Conservation (phyloP, 2,888 invertebrate genomes). For the Oscheius sp. region DNA sequence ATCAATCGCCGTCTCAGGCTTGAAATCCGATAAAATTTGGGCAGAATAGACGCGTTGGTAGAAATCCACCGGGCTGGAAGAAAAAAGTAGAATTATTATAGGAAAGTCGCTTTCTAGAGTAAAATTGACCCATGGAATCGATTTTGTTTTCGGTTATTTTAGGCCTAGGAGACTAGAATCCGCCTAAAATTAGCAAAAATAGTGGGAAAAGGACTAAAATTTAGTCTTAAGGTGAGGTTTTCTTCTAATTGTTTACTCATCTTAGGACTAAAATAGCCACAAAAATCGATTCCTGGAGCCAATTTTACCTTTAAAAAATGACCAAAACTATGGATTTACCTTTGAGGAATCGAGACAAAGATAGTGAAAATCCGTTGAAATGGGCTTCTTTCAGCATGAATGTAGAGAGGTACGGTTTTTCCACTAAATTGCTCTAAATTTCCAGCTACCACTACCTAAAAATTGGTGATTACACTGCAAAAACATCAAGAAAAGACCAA, state of each 20-base stretch:
- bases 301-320: too few species aligned
- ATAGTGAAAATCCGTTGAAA: conserved; percentile 24
- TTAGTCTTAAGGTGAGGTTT: too few species aligned
- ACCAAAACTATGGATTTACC: too few species aligned
- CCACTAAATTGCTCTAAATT: background rate
- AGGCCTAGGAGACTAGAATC: too few species aligned
- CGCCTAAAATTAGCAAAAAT: conserved; percentile 10
- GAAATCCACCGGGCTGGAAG: conserved; percentile 10
- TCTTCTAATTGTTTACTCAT: too few species aligned
- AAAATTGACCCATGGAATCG: too few species aligned
- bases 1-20: background rate
- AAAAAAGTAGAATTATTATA: too few species aligned
- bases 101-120: too few species aligned
- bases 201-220: background rate
- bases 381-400: conserved; percentile 8
- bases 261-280: too few species aligned
- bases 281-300: too few species aligned
- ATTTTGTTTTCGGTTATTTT: too few species aligned
- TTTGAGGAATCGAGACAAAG: conserved; percentile 3
- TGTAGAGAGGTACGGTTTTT: conserved; percentile 1
- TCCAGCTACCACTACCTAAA: conserved; percentile 9
- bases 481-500: background rate
- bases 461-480: background rate
- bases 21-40: conserved; percentile 12
- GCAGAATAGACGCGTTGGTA: conserved; percentile 17